Evolutionary conservation across 1,140 invertebrate species (phyloP), one percentile per base, ranked within the genome.

Genomic region (Penaeus chinensis): DNA sequence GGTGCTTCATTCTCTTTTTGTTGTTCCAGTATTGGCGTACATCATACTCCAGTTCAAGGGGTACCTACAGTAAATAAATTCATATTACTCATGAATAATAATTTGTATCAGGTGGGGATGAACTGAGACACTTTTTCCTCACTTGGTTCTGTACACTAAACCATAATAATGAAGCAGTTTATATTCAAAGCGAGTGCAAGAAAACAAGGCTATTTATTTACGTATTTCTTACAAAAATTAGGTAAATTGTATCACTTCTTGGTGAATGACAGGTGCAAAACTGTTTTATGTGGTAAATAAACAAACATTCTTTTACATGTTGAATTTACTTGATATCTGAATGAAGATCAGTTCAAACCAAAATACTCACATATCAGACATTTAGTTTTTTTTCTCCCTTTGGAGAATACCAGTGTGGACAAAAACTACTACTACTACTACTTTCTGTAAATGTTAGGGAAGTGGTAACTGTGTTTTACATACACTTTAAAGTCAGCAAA

Each of bases 21-120:
- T 95, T 93, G 32, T 94, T 93, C 93, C 95, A 96, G 92, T 96
- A 96, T 10, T 95, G 95, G 76, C 94, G 93, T 27, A 96, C 96
- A 91, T 97, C 96, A 1, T 95, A 95, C 0, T 94, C 94, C n/a
- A 97, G 92, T 90, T 95, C 95, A 20, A 94, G 95, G 54, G 95
- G 94, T 89, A 97, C 92, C 94, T 94, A 90, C 61, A 91, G 91
- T 22, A 32, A 65, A 61, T 47, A 66, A 16, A 8, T 61, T 7
- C n/a, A 54, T 54, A 13, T 54, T 54, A 54, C 16, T 42, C 37
- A 42, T 42, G 37, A 24, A 63, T 82, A 27, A 47, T 11, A 24
- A 61, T 27, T 82, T 27, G 20, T 24, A 22, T 13, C 11, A 4
- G 7, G 32, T 60, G 84, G 32, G 7, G 84, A 32, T 85, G 63